Base-by-base conservation (phyloP, 2,797 vertebrate genomes). In the Erpetoichthys calabaricus region DNA sequence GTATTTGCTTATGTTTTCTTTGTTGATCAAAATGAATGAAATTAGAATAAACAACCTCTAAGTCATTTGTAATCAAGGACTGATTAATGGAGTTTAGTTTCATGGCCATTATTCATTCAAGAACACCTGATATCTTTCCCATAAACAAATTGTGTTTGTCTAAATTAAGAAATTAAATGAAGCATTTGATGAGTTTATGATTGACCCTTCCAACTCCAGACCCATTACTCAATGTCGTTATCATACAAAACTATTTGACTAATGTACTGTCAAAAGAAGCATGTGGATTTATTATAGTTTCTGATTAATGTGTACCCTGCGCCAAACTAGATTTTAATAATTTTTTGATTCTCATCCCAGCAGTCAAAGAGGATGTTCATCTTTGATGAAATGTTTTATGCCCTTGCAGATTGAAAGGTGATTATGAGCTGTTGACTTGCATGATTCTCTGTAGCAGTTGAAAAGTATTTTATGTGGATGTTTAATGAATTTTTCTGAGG, bases 141-240 rank as follows among this genome's bases (percentile, higher is more conserved):
- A 91, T 94, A 97, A 97, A 96, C 92, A 98, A 93, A 95, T 93
- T 89, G 86, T 92, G 91, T 94, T 95, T 95, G 90, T 95, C 92
- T 91, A 95, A 96, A 96, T 96, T 92, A 92, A 94, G 92, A 93
- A 94, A 94, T 94, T 86, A 97, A 97, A 97, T 97, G 94, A 96
- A 90, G 92, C 92, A 88, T 97, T 96, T 97, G 95, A 97, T 98
- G 94, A 93, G 91, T 94, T 97, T 97, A 91, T 97, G 95, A 97
- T 98, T 98, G 94, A 97, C 91, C 93, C 82, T 85, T 89, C 90
- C 77, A 84, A 80, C 88, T 87, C 78, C 62, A 78, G 79, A 80
- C 83, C 85, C 90, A 92, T 96, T 91, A 88, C 78, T 94, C 90
- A 92, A 76, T 83, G 91, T 94, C 88, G 64, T 87, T 87, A 86